A percentile compares a stretch with the other conserved stretches of the same genome.
Evolutionary conservation across 2,113 vertebrate species (phyloP).

Genomic region (Nycticryphes semicollaris): DNA sequence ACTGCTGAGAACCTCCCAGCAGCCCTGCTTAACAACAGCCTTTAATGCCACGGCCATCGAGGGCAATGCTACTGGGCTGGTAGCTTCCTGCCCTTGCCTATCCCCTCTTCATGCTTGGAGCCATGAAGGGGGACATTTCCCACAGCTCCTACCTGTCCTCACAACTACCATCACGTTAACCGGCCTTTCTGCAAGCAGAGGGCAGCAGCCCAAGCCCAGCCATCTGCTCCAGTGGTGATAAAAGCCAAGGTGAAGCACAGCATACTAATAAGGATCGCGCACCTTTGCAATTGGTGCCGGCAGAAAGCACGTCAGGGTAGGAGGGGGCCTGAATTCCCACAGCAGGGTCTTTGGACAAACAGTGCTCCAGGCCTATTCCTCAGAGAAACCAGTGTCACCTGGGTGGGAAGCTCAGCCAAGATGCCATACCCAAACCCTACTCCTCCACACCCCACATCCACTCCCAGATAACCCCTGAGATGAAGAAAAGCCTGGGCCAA

Average conservation of each 20-base stretch:
- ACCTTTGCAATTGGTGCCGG: rapidly evolving
- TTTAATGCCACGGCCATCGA: rapidly evolving
- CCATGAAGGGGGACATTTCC: not conserved
- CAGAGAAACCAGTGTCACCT: not conserved
- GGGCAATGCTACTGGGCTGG: not conserved
- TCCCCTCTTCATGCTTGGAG: rapidly evolving
- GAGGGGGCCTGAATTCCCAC: not conserved
- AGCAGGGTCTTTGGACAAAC: not conserved
- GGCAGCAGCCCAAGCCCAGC: conserved; percentile 19
- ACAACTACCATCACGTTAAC: not conserved
- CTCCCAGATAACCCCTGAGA: not conserved
- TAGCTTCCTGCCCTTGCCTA: not conserved
- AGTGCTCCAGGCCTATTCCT: not conserved
- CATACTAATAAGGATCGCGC: not conserved
- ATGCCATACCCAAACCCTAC: rapidly evolving
- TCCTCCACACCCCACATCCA: not conserved
- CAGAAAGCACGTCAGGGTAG: not conserved
- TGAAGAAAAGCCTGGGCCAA: not conserved
- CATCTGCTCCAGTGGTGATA: conserved; percentile 27
- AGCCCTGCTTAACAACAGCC: not conserved
- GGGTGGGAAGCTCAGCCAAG: rapidly evolving
- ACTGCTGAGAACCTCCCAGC: rapidly evolving
- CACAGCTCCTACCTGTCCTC: not conserved
- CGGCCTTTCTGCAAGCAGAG: not conserved
- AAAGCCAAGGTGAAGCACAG: not conserved